Evolutionary conservation across 2,888 invertebrate species (phyloP).

Genomic region (Tipula lateralis): DNA sequence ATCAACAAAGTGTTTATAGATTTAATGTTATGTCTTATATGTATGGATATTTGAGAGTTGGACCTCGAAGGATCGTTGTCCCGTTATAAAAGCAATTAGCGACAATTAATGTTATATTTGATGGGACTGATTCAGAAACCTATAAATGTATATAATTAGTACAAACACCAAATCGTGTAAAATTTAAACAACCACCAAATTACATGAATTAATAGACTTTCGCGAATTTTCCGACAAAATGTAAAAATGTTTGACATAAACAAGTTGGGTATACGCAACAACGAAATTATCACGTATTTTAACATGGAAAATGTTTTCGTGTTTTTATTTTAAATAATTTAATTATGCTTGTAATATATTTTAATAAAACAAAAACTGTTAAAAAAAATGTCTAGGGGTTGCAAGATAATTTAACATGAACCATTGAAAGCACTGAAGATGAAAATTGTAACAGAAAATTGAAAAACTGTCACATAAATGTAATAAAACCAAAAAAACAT

Average conservation of each 20-base stretch:
- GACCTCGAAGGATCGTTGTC: too few relatives aligned
- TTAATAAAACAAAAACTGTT: background rate
- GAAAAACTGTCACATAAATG: constrained; percentile 24
- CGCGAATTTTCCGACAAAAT: background rate
- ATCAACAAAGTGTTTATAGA: too few relatives aligned
- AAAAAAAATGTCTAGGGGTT: background rate
- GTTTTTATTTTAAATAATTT: constrained; percentile 13
- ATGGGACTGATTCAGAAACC: too few relatives aligned
- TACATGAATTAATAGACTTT: background rate
- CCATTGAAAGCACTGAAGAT: constrained; percentile 19
- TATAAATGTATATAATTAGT: too few relatives aligned
- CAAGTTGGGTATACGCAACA: background rate
- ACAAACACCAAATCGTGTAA: too few relatives aligned
- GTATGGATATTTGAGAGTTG: too few relatives aligned
- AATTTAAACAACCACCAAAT: background rate
- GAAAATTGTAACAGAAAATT: constrained; percentile 19
- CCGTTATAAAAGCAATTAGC: too few relatives aligned
- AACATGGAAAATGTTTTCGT: constrained; percentile 1
- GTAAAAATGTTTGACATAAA: background rate
- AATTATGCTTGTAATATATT: background rate
- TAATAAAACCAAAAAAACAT: constrained; percentile 9
- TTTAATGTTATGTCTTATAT: too few relatives aligned
- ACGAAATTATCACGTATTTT: background rate
- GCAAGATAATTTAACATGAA: background rate
- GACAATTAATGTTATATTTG: too few relatives aligned